A percentile compares a stretch with the other conserved stretches of the same genome.
Conservation (phyloP, 2,797 vertebrate genomes). For the Chaenodraco wilsoni region DNA sequence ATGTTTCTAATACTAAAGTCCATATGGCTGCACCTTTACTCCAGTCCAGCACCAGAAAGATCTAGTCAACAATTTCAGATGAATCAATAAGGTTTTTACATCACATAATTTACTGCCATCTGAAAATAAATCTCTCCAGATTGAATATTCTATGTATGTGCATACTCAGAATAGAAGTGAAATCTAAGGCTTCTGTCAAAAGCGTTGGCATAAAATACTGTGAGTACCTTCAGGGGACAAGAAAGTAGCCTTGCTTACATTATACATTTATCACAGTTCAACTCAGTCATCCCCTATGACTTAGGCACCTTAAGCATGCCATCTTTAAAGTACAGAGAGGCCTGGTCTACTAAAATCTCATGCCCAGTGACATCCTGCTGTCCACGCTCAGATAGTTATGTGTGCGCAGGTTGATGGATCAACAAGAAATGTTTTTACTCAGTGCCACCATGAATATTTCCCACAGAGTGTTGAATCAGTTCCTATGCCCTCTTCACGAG, state of each 20-base stretch:
- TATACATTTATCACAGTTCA: constrained; percentile 54
- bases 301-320: constrained; percentile 37
- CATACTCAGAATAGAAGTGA: constrained; percentile 49
- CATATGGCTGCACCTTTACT: neutral
- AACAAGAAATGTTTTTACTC: constrained; percentile 17
- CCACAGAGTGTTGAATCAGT: constrained; percentile 23
- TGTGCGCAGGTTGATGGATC: constrained; percentile 37
- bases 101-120: constrained; percentile 25
- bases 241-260: constrained; percentile 51
- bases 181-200: constrained; percentile 49
- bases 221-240: constrained; percentile 40
- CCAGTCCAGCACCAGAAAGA: constrained; percentile 1
- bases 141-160: constrained; percentile 60
- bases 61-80: constrained; percentile 22
- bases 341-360: constrained; percentile 26
- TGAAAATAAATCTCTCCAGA: constrained; percentile 33
- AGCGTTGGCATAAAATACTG: constrained; percentile 49
- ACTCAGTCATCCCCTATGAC: constrained; percentile 43
- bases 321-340: constrained; percentile 43
- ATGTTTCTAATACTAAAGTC: constrained; percentile 8
- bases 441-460: constrained; percentile 25
- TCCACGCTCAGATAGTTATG: constrained; percentile 15
- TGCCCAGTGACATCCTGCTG: constrained; percentile 23
- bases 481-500: constrained; percentile 27
- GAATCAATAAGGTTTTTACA: constrained; percentile 40